A percentile compares a stretch with the other conserved stretches of the same genome.
Evolutionary conservation across 2,888 invertebrate genomes (phyloP).

Genomic region (Xestia sexstrigata): DNA sequence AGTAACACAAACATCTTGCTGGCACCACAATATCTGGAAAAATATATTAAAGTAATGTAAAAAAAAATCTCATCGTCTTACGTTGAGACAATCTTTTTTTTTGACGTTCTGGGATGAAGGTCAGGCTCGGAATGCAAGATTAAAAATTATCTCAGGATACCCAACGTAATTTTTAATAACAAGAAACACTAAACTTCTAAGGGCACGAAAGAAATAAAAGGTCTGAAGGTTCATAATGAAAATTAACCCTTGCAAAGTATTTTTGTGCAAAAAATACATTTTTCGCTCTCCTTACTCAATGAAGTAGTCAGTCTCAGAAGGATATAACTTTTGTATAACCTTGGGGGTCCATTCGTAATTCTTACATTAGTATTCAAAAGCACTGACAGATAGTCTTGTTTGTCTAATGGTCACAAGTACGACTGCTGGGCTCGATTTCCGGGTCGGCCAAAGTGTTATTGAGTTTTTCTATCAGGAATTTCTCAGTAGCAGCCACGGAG

Average conservation of each 20-base stretch:
- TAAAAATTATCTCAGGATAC: constrained; percentile 16
- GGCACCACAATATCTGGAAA: background rate
- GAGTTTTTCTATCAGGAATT: too few species aligned
- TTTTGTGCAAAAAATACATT: background rate
- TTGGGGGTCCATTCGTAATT: background rate
- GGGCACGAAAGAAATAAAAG: constrained; percentile 1
- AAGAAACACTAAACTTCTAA: constrained; percentile 10
- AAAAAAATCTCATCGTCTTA: background rate
- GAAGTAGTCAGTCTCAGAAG: background rate
- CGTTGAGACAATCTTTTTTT: background rate
- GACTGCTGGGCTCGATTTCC: too few species aligned
- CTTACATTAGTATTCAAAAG: background rate
- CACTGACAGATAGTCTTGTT: background rate
- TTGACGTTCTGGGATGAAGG: background rate
- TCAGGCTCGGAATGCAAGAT: constrained; percentile 1
- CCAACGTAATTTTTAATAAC: background rate
- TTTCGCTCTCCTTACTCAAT: background rate
- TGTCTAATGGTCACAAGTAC: background rate
- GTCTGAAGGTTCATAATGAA: constrained; percentile 14
- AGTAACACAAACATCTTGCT: background rate
- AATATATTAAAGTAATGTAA: background rate
- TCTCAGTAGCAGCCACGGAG: too few species aligned
- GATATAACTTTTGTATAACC: background rate
- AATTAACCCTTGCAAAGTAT: constrained; percentile 19
- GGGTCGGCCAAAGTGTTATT: too few species aligned